Percentiles rank a stretch among this genome's conserved stretches.
These are phyloP conservation scores for Notodonta ziczac DNA, from an alignment of 2,888 invertebrate species.

Conservation along the genomic window DNA sequence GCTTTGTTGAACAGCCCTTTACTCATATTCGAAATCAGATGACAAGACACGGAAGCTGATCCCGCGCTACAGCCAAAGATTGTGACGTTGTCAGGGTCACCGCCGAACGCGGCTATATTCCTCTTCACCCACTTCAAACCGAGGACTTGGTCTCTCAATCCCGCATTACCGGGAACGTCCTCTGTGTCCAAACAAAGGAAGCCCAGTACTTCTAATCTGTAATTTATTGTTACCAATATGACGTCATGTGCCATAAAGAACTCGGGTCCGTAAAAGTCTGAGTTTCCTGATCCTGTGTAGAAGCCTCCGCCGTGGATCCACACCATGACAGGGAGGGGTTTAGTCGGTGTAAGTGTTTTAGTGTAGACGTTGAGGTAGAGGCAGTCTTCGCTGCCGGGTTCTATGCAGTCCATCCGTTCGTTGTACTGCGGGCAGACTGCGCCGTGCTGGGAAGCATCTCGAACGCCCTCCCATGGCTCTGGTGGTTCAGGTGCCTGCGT, in stretches of 20 bases:
- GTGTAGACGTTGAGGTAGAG: constrained; percentile 89
- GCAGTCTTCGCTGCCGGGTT: constrained; percentile 86
- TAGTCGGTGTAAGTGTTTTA: constrained; percentile 45
- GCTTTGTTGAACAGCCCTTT: constrained; percentile 73
- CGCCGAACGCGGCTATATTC: constrained; percentile 73
- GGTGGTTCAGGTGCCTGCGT: constrained; percentile 73
- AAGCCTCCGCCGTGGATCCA: constrained; percentile 82
- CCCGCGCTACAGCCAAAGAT: constrained; percentile 81
- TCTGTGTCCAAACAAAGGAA: constrained; percentile 76
- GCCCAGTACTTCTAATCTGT: constrained; percentile 77
- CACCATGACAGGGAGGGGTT: constrained; percentile 69
- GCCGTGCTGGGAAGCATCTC: constrained; percentile 69
- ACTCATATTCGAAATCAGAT: constrained; percentile 74
- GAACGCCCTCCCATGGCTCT: constrained; percentile 66
- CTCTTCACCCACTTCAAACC: constrained; percentile 77
- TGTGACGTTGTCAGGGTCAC: constrained; percentile 70
- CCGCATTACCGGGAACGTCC: constrained; percentile 78
- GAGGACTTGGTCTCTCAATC: constrained; percentile 78
- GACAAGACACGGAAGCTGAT: constrained; percentile 66
- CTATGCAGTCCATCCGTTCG: constrained; percentile 75
- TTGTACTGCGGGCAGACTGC: constrained; percentile 78
- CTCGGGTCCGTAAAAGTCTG: constrained; percentile 78
- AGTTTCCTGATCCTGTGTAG: constrained; percentile 79
- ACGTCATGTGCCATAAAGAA: constrained; percentile 74
- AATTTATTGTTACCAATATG: constrained; percentile 77